Evolutionary conservation across 2,113 vertebrate species (phyloP).

Genomic region (Prunella fulvescens): DNA sequence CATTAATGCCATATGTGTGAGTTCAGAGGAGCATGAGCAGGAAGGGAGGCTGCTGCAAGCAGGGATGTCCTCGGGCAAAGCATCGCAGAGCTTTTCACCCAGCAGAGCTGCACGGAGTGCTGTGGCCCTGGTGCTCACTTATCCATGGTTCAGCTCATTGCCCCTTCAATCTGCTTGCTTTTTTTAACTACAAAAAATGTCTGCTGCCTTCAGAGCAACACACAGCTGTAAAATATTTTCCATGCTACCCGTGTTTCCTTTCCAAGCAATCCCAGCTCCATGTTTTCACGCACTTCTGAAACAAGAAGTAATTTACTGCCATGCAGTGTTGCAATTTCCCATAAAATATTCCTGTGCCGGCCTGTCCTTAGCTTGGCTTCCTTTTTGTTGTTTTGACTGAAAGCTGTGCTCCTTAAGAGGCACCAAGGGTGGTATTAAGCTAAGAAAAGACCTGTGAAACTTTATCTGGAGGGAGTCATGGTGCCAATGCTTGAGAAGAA

Average conservation of each 20-base stretch:
- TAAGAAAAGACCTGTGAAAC: neutral
- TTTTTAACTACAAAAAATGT: neutral
- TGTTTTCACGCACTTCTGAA: neutral
- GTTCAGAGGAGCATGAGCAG: neutral
- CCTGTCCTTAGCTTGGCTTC: neutral
- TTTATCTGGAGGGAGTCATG: too few relatives aligned
- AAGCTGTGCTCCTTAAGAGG: neutral
- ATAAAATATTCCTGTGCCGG: neutral
- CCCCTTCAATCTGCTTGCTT: neutral
- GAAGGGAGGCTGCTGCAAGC: neutral
- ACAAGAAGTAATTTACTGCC: neutral
- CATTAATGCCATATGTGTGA: rapidly evolving
- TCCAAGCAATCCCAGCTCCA: neutral
- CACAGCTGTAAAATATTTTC: neutral
- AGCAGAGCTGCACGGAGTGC: too few relatives aligned
- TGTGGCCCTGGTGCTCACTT: neutral
- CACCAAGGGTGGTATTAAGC: neutral
- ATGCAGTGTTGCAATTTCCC: neutral
- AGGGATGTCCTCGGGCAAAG: neutral
- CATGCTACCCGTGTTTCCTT: neutral
- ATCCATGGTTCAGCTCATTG: neutral
- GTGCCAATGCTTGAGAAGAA: neutral
- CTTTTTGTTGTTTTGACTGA: neutral
- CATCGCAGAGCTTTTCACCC: neutral
- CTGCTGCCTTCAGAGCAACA: neutral